phyloP scores from a whole-genome alignment of 2,888 invertebrate species.

The Catocala fraxini region DNA sequence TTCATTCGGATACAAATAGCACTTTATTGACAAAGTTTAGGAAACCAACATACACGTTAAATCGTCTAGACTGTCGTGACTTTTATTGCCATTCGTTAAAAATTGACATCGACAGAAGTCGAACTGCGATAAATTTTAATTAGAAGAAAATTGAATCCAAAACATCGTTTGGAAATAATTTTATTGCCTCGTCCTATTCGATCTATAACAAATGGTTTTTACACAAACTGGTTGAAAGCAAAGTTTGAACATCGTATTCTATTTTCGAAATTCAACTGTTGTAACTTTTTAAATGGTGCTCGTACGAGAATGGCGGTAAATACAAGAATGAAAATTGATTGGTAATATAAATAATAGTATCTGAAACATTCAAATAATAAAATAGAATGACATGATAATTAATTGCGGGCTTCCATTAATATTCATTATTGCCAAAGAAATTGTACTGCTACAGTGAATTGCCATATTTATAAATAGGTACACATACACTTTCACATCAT shows the following conservation, averaged over 20 bases:
- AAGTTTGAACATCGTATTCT: constrained; percentile 74
- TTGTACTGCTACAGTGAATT: too few species aligned
- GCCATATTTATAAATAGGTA: too few species aligned
- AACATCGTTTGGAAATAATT: constrained; percentile 71
- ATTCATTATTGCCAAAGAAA: too few species aligned
- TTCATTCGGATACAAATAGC: constrained; percentile 20
- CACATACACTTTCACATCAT: too few species aligned
- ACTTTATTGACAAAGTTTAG: constrained; percentile 43
- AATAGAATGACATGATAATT: too few species aligned
- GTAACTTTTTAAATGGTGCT: constrained; percentile 60
- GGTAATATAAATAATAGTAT: neutral
- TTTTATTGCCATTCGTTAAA: constrained; percentile 49
- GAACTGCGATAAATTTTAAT: constrained; percentile 65
- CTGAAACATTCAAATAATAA: neutral
- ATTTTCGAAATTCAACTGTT: constrained; percentile 69
- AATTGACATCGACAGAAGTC: constrained; percentile 53
- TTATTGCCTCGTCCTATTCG: constrained; percentile 66
- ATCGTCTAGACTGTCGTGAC: constrained; percentile 46
- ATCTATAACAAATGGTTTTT: constrained; percentile 71
- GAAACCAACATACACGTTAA: constrained; percentile 40
- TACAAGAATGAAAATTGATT: constrained; percentile 31
- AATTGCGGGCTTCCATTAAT: too few species aligned
- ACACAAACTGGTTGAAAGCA: constrained; percentile 71
- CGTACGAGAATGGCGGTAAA: constrained; percentile 34
- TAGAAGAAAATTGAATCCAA: constrained; percentile 67